Percentiles rank a stretch among this genome's conserved stretches.
phyloP scores from a whole-genome alignment of 2,797 vertebrate genomes.

The Eospalax fontanierii region DNA sequence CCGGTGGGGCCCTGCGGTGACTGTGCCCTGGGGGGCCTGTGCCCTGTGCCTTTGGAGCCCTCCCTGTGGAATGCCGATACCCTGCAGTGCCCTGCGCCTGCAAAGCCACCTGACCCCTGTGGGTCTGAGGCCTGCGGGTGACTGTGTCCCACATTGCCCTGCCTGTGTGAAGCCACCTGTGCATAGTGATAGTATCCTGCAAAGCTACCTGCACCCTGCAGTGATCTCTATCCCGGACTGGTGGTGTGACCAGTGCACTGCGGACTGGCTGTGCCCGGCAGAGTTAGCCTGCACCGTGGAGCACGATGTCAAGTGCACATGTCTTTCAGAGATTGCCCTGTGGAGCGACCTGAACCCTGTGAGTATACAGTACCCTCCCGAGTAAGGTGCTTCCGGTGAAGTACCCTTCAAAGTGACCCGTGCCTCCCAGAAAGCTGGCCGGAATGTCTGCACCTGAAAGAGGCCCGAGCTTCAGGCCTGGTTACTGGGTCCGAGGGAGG shows the following conservation, averaged over 20 bases:
- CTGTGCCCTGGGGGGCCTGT: background rate
- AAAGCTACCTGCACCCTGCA: too few relatives aligned
- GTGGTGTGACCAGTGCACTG: background rate
- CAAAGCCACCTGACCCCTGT: too few relatives aligned
- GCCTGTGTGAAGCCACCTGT: background rate
- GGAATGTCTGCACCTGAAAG: too few relatives aligned
- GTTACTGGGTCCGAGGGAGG: background rate
- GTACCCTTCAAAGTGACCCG: too few relatives aligned
- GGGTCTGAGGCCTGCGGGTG: too few relatives aligned
- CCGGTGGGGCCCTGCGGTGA: too few relatives aligned
- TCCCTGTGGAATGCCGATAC: background rate
- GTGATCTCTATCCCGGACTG: too few relatives aligned
- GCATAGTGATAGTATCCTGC: too few relatives aligned
- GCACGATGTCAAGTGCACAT: too few relatives aligned
- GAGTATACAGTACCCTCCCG: too few relatives aligned
- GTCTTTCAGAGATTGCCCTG: background rate
- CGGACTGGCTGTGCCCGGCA: background rate
- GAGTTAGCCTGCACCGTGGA: background rate
- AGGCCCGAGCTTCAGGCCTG: background rate
- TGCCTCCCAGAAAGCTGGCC: too few relatives aligned
- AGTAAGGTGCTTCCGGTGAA: too few relatives aligned
- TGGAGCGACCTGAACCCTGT: background rate
- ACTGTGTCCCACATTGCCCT: background rate
- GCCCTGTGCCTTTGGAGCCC: background rate
- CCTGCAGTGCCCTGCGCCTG: background rate